Percentiles rank a stretch among this genome's conserved stretches.
These are phyloP conservation scores for Rissa tridactyla DNA, from an alignment of 2,113 vertebrate species.

Conservation along the genomic window DNA sequence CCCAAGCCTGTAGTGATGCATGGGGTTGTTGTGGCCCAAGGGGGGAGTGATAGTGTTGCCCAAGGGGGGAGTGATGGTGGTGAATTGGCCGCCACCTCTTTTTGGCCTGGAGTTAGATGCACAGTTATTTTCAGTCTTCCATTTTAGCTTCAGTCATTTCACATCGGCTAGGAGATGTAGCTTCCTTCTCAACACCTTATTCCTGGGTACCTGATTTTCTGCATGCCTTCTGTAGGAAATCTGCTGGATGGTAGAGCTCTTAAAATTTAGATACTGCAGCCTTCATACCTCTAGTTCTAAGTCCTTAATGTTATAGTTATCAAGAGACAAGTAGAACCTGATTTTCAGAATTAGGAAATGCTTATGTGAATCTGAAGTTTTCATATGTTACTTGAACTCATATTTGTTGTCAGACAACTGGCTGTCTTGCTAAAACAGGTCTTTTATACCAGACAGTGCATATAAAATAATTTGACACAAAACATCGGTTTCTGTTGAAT, in stretches of 20 bases:
- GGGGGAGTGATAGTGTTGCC: too few relatives aligned
- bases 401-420: not conserved
- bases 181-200: not conserved
- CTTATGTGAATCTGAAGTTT: not conserved
- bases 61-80: not conserved
- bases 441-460: not conserved
- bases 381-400: not conserved
- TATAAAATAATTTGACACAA: not conserved
- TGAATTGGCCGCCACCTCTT: not conserved
- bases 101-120: not conserved
- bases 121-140: not conserved
- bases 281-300: accelerated
- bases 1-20: too few relatives aligned
- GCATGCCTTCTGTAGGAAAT: not conserved
- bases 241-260: not conserved
- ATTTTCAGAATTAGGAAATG: not conserved
- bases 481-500: not conserved
- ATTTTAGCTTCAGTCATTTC: not conserved
- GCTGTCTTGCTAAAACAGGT: not conserved
- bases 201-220: not conserved
- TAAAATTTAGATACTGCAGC: not conserved
- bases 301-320: not conserved
- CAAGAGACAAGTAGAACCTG: not conserved
- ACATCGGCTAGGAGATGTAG: accelerated
- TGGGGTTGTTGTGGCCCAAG: too few relatives aligned